A percentile compares a stretch with the other conserved stretches of the same genome.
Conservation (phyloP, 2,113 vertebrate species). For the Catagonus wagneri region DNA sequence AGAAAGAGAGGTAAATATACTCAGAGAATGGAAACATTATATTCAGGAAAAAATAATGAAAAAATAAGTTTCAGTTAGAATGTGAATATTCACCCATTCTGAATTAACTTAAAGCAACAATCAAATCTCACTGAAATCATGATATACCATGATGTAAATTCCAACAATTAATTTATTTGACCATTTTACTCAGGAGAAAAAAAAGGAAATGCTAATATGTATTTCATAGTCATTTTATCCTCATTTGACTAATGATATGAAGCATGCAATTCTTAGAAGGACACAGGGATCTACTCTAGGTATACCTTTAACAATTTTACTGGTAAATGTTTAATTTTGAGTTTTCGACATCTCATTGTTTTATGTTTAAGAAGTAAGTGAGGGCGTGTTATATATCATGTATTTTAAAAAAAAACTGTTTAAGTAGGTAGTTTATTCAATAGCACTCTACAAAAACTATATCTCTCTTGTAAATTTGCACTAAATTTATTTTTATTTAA, state of each 20-base stretch:
- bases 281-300: fast-evolving
- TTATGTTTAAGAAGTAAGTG: constrained; percentile 13
- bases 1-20: not conserved
- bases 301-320: not conserved
- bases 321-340: not conserved
- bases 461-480: not conserved
- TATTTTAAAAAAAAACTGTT: not conserved
- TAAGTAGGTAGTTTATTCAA: constrained; percentile 28
- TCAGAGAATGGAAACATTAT: not conserved
- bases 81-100: not conserved
- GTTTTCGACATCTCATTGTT: not conserved
- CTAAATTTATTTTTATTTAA: not conserved
- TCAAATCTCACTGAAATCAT: not conserved
- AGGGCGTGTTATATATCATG: not conserved
- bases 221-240: not conserved
- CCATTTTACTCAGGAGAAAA: not conserved
- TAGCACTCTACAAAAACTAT: not conserved
- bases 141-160: not conserved
- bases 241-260: not conserved
- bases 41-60: not conserved
- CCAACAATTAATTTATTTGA: not conserved
- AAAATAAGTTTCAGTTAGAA: not conserved
- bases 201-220: not conserved
- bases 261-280: not conserved
- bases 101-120: not conserved